Evolutionary conservation across 2,888 invertebrate genomes (phyloP).

Genomic region (Spisula solida): DNA sequence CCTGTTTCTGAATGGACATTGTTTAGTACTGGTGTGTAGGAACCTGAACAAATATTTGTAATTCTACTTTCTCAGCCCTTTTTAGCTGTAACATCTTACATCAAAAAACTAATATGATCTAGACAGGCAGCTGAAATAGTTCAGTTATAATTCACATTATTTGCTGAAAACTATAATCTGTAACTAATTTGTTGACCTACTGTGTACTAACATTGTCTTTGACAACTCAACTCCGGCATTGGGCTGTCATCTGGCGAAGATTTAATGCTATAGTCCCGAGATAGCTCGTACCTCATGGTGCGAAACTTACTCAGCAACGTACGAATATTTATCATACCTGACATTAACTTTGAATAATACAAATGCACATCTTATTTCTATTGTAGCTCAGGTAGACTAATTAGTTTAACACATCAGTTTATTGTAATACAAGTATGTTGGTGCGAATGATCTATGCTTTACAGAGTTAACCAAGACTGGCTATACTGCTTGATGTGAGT

Average conservation of each 20-base stretch:
- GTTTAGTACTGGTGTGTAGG: no score
- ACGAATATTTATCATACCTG: neutral
- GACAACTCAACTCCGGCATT: neutral
- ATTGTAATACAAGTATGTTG: neutral
- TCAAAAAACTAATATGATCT: no score
- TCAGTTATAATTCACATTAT: neutral
- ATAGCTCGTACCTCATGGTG: neutral
- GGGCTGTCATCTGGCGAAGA: neutral
- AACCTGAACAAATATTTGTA: no score
- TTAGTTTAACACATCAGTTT: constrained; percentile 9
- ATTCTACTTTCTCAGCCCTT: no score
- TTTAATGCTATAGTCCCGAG: neutral
- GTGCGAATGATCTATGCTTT: neutral
- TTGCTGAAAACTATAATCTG: neutral
- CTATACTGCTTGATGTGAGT: no score
- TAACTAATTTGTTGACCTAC: neutral
- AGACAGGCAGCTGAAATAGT: neutral
- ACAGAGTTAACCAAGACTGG: neutral
- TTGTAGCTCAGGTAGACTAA: neutral
- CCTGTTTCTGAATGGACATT: no score
- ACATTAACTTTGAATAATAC: constrained; percentile 2
- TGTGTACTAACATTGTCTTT: neutral
- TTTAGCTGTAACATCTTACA: no score
- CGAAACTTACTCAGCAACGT: neutral
- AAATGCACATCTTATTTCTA: neutral